Conservation (phyloP, 23 tunicate genomes). For the Ciona savignyi region DNA sequence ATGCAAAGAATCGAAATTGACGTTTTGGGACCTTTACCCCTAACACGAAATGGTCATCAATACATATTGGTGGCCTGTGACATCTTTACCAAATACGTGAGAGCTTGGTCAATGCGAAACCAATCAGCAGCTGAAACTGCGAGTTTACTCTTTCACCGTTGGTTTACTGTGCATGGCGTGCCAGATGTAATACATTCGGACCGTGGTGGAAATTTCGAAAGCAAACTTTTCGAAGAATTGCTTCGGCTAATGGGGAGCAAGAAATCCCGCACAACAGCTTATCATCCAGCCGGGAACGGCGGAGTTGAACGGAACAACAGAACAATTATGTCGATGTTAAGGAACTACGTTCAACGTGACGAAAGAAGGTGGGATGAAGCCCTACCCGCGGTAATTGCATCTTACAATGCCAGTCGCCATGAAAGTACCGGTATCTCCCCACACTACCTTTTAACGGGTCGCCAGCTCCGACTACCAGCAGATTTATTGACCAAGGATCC, state of each 20-base stretch:
- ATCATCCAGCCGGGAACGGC: slow-evolving; percentile 9
- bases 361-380: slow-evolving; percentile 14
- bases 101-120: slow-evolving; percentile 22
- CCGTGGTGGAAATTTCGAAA: too few relatives aligned
- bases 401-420: slow-evolving; percentile 19
- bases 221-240: too few relatives aligned
- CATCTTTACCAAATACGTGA: background rate
- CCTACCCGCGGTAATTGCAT: slow-evolving; percentile 3
- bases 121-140: too few relatives aligned
- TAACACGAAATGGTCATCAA: background rate
- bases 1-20: slow-evolving; percentile 7
- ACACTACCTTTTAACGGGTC: slow-evolving; percentile 14
- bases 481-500: slow-evolving; percentile 2
- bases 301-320: slow-evolving; percentile 14
- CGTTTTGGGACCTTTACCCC: slow-evolving; percentile 1
- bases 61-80: slow-evolving; percentile 10
- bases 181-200: too few relatives aligned
- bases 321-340: slow-evolving; percentile 5
- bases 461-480: background rate
- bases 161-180: slow-evolving; percentile 6
- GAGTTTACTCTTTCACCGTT: background rate
- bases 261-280: background rate
- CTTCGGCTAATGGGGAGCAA: background rate
- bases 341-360: slow-evolving; percentile 14
- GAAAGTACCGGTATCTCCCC: slow-evolving; percentile 15